These are phyloP conservation scores for Oceanodroma leucorhoa DNA, from an alignment of 2,797 vertebrate species.

Conservation along the genomic window DNA sequence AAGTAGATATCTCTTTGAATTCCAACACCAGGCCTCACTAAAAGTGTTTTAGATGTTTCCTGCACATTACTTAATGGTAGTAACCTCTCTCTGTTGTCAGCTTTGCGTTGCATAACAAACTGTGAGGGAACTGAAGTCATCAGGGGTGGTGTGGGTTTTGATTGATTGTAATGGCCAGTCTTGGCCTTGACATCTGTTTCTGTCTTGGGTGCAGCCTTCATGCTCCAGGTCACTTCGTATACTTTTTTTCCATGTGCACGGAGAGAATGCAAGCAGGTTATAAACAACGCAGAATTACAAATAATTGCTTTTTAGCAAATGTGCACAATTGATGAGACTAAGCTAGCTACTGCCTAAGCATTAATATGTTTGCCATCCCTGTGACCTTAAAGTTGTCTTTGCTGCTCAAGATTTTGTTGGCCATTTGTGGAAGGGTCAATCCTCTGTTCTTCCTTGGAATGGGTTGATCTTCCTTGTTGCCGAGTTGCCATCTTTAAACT, in stretches of 20 bases:
- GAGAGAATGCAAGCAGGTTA: background rate
- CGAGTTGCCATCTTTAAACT: background rate
- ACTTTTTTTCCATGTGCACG: fast-evolving
- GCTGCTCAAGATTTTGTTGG: background rate
- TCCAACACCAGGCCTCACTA: background rate
- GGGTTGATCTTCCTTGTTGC: background rate
- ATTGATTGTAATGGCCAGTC: background rate
- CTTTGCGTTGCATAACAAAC: background rate
- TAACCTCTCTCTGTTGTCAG: background rate
- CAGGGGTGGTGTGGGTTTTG: background rate
- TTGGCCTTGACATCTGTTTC: background rate
- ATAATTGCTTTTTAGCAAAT: background rate
- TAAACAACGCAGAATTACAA: background rate
- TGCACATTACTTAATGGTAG: background rate
- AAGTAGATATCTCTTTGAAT: background rate
- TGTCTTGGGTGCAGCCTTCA: background rate
- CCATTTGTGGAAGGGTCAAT: fast-evolving
- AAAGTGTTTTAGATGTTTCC: background rate
- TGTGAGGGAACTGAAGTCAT: background rate
- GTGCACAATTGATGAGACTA: background rate
- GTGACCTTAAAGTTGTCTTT: background rate
- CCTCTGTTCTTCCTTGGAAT: background rate
- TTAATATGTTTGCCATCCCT: background rate
- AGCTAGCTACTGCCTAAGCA: background rate
- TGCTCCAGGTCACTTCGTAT: background rate